Evolutionary conservation across 2,113 vertebrate species (phyloP), one percentile per base, ranked within the genome.

Genomic region (Scartelaos histophorus): DNA sequence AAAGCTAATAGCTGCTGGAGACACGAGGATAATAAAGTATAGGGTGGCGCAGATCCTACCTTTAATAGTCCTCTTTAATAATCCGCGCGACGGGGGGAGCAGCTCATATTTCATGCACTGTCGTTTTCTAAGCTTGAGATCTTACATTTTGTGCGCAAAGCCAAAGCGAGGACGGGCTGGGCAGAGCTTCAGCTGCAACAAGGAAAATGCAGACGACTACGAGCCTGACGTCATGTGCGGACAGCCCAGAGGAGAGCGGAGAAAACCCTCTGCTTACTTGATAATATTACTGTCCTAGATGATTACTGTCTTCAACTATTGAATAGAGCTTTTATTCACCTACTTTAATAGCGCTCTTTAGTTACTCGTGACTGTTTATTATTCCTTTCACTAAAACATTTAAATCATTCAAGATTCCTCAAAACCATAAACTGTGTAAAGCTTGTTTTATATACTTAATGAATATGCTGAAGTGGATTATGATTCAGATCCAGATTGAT

Each of bases 21-120:
- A 64, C 61, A 21, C 17, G 34, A 43, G 61, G 7, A 64, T 38
- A 38, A 34, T 10, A 64, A 21, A 43, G 34, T 38, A 15, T 10
- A n/a, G 34, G 17, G 19, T n/a, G 34, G 17, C 61, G 17, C 29
- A 43, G 2, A 35, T 64, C 61, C 29, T 64, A 64, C 61, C 61
- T 64, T 64, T 62, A 35, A 19, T n/a, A n/a, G 60, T 64, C 24
- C 24, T 34, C 12, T 19, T 38, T n/a, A 12, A 12, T 38, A 38
- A 64, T 38, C 12, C 35, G 61, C 13, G 34, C 34, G 35, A 38
- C 61, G 61, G 34, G 13, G 61, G 61, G 13, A 35, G 58, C 69
- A 74, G 45, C 75, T 88, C 61, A 64, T 74, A 79, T 77, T 76
- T 82, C 82, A 80, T 78, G 74, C 77, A 82, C 77, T 73, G 67